These are phyloP conservation scores for Gobius niger DNA, from an alignment of 2,113 vertebrate species.

Conservation along the genomic window DNA sequence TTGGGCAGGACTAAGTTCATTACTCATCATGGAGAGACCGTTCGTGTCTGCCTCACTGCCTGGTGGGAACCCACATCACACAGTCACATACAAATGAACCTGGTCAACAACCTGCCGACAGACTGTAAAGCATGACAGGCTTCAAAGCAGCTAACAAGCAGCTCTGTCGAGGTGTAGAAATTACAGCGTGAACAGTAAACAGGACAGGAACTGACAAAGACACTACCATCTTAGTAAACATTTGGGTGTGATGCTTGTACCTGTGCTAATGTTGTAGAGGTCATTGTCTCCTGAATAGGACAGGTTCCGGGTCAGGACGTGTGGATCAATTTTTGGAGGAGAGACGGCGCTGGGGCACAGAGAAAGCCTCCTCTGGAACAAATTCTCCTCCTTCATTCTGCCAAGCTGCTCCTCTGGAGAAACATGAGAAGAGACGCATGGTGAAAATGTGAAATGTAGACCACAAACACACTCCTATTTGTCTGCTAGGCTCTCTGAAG, in stretches of 20 bases:
- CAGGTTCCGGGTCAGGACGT: slow-evolving; percentile 82
- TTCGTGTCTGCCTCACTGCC: slow-evolving; percentile 87
- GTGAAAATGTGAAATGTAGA: slow-evolving; percentile 1
- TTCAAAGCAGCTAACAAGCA: slow-evolving; percentile 36
- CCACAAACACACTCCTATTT: slow-evolving; percentile 14
- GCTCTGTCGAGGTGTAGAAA: slow-evolving; percentile 21
- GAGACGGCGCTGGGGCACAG: slow-evolving; percentile 84
- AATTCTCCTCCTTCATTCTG: slow-evolving; percentile 96
- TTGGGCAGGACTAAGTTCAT: slow-evolving; percentile 86
- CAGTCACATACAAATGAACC: slow-evolving; percentile 58
- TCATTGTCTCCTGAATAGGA: slow-evolving; percentile 87
- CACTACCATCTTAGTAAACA: not conserved
- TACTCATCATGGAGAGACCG: slow-evolving; percentile 71
- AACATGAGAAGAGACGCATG: not conserved
- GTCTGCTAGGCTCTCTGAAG: slow-evolving; percentile 10
- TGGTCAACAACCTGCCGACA: slow-evolving; percentile 43
- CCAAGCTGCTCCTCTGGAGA: slow-evolving; percentile 80
- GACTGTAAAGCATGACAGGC: slow-evolving; percentile 53
- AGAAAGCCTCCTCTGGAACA: slow-evolving; percentile 89
- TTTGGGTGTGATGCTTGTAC: slow-evolving; percentile 63
- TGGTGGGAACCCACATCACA: slow-evolving; percentile 76
- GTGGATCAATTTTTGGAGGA: slow-evolving; percentile 87
- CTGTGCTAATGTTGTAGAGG: slow-evolving; percentile 83
- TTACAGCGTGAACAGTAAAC: slow-evolving; percentile 11
- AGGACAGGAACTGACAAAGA: not conserved